Evolutionary conservation across 2,797 vertebrate species (phyloP).

Genomic region (Craterocephalus amniculus): DNA sequence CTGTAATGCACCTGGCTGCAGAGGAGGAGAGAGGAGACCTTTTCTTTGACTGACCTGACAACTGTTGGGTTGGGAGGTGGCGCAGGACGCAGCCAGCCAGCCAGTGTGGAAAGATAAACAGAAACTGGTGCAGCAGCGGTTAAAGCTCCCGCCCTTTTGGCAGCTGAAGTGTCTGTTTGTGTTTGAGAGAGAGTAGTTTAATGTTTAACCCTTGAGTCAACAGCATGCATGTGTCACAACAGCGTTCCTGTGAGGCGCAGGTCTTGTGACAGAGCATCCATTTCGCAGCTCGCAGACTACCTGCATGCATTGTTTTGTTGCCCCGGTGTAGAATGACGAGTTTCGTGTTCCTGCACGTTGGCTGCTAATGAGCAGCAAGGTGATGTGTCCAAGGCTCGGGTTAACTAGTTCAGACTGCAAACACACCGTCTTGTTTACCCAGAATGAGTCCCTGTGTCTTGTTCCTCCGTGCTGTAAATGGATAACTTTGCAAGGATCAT

Average conservation of each 20-base stretch:
- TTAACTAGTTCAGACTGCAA: conserved; percentile 61
- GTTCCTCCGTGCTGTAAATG: conserved; percentile 67
- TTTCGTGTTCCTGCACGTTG: conserved; percentile 67
- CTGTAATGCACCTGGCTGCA: conserved; percentile 66
- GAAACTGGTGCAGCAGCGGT: conserved; percentile 60
- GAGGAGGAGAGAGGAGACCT: conserved; percentile 37
- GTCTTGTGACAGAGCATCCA: conserved; percentile 73
- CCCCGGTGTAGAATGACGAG: conserved; percentile 32
- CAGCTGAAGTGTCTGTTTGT: conserved; percentile 50
- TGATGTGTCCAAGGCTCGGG: conserved; percentile 33
- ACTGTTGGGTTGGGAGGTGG: conserved; percentile 63
- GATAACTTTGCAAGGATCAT: conserved; percentile 68
- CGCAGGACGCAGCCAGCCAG: conserved; percentile 34
- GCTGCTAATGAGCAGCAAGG: conserved; percentile 57
- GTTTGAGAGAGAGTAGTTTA: conserved; percentile 57
- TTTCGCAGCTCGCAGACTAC: conserved; percentile 59
- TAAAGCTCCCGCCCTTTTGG: conserved; percentile 70
- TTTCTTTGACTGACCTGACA: conserved; percentile 67
- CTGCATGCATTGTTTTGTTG: conserved; percentile 51
- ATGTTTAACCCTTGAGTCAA: conserved; percentile 81
- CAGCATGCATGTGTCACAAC: conserved; percentile 74
- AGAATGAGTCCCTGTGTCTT: conserved; percentile 26
- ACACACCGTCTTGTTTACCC: conserved; percentile 54
- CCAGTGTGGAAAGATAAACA: conserved; percentile 74
- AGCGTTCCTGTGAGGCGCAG: conserved; percentile 72